Percentiles rank a stretch among this genome's conserved stretches.
These are phyloP conservation scores for Phaetusa simplex DNA, from an alignment of 2,113 vertebrate genomes.

Conservation along the genomic window DNA sequence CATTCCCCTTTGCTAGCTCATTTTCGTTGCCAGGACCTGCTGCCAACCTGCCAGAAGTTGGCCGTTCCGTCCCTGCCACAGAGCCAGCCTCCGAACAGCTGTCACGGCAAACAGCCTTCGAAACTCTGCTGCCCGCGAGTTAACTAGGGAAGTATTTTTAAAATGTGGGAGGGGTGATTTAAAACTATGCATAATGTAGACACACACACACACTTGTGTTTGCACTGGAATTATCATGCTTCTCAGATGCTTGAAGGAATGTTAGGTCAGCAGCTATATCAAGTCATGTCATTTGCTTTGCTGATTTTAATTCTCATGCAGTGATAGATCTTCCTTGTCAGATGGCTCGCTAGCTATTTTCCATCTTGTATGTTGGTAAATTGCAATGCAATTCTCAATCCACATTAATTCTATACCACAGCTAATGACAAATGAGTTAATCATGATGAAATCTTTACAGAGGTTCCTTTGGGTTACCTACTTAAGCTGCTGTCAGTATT, in stretches of 20 bases:
- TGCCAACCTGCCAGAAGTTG: neutral
- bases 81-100: slow-evolving; percentile 32
- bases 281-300: slow-evolving; percentile 14
- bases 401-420: neutral
- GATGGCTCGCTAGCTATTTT: slow-evolving; percentile 23
- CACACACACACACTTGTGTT: neutral
- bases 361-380: neutral
- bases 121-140: neutral
- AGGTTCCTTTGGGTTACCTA: slow-evolving; percentile 33
- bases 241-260: neutral
- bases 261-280: slow-evolving; percentile 3
- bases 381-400: slow-evolving; percentile 23
- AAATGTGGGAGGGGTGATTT: neutral
- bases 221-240: neutral
- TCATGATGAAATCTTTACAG: slow-evolving; percentile 22
- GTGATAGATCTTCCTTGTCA: slow-evolving; percentile 11
- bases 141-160: neutral
- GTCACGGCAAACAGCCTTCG: neutral
- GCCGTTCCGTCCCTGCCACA: neutral
- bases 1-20: neutral
- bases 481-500: slow-evolving; percentile 14
- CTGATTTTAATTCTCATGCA: slow-evolving; percentile 15
- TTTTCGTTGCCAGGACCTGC: neutral
- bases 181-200: neutral
- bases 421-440: slow-evolving; percentile 57